Evolutionary conservation across 2,888 invertebrate species (phyloP), one percentile per base, ranked within the genome.

Genomic region (Notocelia uddmanniana): DNA sequence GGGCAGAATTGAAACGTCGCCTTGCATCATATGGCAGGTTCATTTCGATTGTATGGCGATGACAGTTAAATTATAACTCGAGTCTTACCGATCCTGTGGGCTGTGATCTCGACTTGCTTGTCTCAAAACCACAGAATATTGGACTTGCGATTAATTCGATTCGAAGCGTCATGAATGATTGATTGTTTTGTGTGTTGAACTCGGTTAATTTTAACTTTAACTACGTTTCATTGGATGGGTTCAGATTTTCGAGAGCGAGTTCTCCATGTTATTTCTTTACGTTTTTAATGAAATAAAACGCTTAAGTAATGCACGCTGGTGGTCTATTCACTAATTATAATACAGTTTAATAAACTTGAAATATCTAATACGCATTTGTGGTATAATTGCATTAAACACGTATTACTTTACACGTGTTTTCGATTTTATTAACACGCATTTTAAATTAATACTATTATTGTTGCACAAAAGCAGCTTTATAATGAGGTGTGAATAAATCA

Each of bases 21-120:
- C 21, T 26, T 50, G 52, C 64, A 64, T 70, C 26, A 52, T 60
- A 54, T 67, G 67, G 34, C 60, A 60, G 59, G 34, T 67, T 71
- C 54, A 52, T 58, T 70, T 57, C 70, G 23, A 48, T 55, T 67
- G 67, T 67, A 67, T 71, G 71, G 18, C 21, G 10, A 10, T 67
- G 71, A 71, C 71, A 71, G 71, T 45, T 48, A 60, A 71, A 60
- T 71, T 67, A 71, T 67, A 67, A 59, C 52, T 45, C 71, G 41
- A 13, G 18, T 57, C 31, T 31, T 8, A 48, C 26, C 23, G 31
- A 11, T 21, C 18, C 11, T 11, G 57, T 50, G 15, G 8, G 58
- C 41, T 41, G 50, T 68, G 48, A n/a, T 62, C 62, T 5, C 45
- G 41, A 21, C 21, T 64, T 11, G 41, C 19, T 50, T 19, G 64